These are phyloP conservation scores for Malacosoma neustria DNA, from an alignment of 2,888 invertebrate genomes.

Conservation along the genomic window DNA sequence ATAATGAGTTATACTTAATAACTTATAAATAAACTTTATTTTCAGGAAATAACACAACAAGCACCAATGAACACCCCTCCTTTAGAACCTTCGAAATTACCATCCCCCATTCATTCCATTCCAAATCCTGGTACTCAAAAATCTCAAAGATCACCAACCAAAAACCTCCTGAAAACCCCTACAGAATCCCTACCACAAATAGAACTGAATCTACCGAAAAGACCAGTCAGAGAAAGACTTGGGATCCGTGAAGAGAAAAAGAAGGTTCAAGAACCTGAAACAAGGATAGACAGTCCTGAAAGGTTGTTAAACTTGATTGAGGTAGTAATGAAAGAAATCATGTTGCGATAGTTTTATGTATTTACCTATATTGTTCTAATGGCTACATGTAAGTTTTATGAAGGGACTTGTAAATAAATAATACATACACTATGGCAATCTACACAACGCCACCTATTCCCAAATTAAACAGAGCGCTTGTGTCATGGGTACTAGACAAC, in stretches of 20 bases:
- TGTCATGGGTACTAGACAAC: no score
- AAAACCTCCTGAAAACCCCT: slow-evolving; percentile 26
- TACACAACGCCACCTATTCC: no score
- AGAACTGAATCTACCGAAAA: slow-evolving; percentile 63
- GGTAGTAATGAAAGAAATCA: slow-evolving; percentile 36
- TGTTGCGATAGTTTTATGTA: no score
- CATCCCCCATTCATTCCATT: slow-evolving; percentile 11
- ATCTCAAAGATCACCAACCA: slow-evolving; percentile 8
- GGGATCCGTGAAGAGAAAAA: slow-evolving; percentile 41
- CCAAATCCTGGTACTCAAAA: slow-evolving; percentile 5
- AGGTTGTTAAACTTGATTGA: slow-evolving; percentile 54
- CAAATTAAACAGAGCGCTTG: no score
- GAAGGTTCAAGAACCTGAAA: slow-evolving; percentile 24
- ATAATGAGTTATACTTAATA: no score
- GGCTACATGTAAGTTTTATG: no score
- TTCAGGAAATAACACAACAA: slow-evolving; percentile 53
- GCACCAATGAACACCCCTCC: slow-evolving; percentile 36
- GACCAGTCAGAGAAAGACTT: slow-evolving; percentile 59
- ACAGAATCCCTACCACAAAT: slow-evolving; percentile 54
- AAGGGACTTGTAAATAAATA: no score
- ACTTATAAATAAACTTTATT: slow-evolving; percentile 11
- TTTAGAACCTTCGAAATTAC: slow-evolving; percentile 17
- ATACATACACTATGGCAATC: no score
- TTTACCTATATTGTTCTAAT: no score
- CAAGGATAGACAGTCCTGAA: slow-evolving; percentile 48